Base-by-base conservation (phyloP, 2,113 vertebrate species). In the Synodontis membranacea region DNA sequence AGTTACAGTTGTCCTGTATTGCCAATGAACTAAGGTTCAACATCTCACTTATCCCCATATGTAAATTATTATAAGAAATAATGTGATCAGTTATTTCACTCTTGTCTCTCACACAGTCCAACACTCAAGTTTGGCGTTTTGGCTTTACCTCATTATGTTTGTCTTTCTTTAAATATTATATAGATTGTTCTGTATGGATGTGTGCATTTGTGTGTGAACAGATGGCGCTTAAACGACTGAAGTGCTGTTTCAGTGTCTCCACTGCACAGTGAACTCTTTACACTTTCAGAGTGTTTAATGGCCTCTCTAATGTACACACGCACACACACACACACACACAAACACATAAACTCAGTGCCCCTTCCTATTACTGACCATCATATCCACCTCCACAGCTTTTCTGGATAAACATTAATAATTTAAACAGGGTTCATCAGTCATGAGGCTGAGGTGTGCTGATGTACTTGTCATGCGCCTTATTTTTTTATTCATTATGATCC, bases 191-290 rank as follows among this genome's bases (percentile, higher is more conserved):
- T 74, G 70, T 28, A 15, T n/a, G 14, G 48, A 19, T 48, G 54
- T 85, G 19, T 58, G 11, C 58, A 25, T 44, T 21, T 84, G 68
- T 74, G 50, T 72, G 66, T 74, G 58, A 42, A 56, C 62, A 86
- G 84, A 86, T 86, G 84, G 84, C 52, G 75, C 56, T 62, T 37
- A 14, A 85, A 76, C n/a, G 52, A 60, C 56, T 42, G 54, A 52
- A 78, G 44, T 64, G 74, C 56, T 64, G 50, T 31, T 78, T 46
- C 10, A n/a, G 31, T 52, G 46, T 79, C 76, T 79, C n/a, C 50
- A 79, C 17, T 50, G 48, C 76, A 37, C 31, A 54, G 28, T 37
- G 48, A 79, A 54, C 76, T 54, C 75, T 28, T 50, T 78, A 50
- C 48, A 79, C 48, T 54, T 79, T 79, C 76, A 79, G 76, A 54